phyloP scores from a whole-genome alignment of 2,888 invertebrate genomes.

The Phyllotreta cruciferae region DNA sequence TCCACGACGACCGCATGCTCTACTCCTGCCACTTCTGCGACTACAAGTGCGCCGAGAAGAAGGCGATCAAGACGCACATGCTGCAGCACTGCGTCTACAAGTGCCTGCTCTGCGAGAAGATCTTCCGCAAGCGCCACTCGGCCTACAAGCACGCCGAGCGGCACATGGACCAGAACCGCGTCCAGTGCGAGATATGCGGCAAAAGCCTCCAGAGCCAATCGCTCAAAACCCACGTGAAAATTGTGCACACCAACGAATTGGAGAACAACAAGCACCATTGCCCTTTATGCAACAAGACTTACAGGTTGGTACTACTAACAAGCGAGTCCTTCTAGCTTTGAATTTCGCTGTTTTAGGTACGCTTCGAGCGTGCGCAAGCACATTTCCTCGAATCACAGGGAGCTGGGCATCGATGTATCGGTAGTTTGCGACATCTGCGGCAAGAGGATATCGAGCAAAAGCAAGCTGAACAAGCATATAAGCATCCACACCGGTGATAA shows the following conservation, averaged over 20 bases:
- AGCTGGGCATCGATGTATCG: conserved; percentile 35
- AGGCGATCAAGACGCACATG: conserved; percentile 51
- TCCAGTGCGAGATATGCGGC: conserved; percentile 49
- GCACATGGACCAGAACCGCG: conserved; percentile 47
- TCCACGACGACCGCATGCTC: conserved; percentile 48
- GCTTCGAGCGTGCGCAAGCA: conserved; percentile 30
- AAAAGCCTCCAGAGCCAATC: conserved; percentile 47
- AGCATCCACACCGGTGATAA: conserved; percentile 63
- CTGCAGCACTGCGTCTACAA: conserved; percentile 30
- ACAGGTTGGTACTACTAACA: conserved; percentile 14
- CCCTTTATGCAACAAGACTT: conserved; percentile 45
- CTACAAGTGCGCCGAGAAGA: conserved; percentile 43
- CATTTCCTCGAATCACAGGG: conserved; percentile 33
- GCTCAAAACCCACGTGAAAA: conserved; percentile 45
- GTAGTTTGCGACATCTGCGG: conserved; percentile 57
- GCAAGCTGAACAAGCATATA: conserved; percentile 56
- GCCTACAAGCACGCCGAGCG: conserved; percentile 47
- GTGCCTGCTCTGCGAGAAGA: conserved; percentile 43
- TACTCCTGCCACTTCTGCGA: conserved; percentile 54
- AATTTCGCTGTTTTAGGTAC: conserved; percentile 7
- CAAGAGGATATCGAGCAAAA: conserved; percentile 50
- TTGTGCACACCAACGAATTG: conserved; percentile 47
- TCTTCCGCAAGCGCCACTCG: conserved; percentile 39
- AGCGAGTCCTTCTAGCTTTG: neutral
- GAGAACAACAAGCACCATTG: conserved; percentile 40